Conservation (phyloP, 2,797 vertebrate species). For the Characodon lateralis region DNA sequence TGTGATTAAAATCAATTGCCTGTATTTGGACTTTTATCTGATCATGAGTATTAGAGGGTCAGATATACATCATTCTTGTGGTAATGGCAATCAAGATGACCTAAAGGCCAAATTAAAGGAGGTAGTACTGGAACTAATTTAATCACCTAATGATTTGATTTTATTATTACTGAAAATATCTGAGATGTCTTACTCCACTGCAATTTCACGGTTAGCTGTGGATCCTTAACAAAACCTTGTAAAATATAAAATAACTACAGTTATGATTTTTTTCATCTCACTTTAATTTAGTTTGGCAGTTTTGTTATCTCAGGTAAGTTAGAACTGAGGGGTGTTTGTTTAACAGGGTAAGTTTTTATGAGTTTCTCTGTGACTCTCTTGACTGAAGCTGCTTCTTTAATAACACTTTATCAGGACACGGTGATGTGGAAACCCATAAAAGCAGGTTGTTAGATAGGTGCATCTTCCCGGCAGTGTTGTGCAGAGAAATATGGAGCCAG, state of each 20-base stretch:
- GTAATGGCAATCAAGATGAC: background rate
- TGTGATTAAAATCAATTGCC: too few relatives aligned
- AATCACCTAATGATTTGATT: background rate
- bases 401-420: slow-evolving; percentile 64
- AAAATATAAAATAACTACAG: background rate
- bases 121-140: background rate
- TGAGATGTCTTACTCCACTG: background rate
- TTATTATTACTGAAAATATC: background rate
- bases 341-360: slow-evolving; percentile 37
- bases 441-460: slow-evolving; percentile 34
- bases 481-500: slow-evolving; percentile 42
- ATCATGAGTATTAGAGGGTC: too few relatives aligned
- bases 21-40: too few relatives aligned
- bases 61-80: background rate
- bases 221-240: background rate
- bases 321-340: slow-evolving; percentile 16
- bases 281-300: slow-evolving; percentile 30
- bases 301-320: slow-evolving; percentile 25
- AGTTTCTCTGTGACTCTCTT: slow-evolving; percentile 25
- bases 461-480: slow-evolving; percentile 48
- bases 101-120: too few relatives aligned
- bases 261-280: slow-evolving; percentile 3
- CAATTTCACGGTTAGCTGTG: background rate
- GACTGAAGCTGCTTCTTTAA: slow-evolving; percentile 44
- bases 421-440: slow-evolving; percentile 57